Percentiles rank a stretch among this genome's conserved stretches.
Conservation (phyloP, 2,113 vertebrate species). For the Scopus umbretta region DNA sequence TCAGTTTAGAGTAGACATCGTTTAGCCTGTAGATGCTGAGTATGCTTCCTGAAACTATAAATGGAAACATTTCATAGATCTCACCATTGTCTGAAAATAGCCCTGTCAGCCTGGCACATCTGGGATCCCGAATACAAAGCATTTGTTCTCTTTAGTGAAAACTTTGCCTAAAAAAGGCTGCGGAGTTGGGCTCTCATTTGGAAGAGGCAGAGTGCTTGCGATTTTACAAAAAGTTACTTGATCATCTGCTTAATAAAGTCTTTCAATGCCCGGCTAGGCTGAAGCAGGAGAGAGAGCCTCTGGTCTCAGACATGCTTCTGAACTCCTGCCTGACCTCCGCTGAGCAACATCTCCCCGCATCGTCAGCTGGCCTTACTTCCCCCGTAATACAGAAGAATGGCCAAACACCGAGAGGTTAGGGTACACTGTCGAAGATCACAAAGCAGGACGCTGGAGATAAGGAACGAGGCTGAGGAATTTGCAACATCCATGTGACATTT, state of each 20-base stretch:
- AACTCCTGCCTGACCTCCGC: not conserved
- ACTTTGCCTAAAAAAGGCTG: slow-evolving; percentile 51
- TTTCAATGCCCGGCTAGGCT: not conserved
- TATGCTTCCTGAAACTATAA: slow-evolving; percentile 21
- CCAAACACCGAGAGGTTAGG: not conserved
- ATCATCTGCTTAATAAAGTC: not conserved
- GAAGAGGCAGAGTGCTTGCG: not conserved
- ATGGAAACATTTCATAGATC: slow-evolving; percentile 45
- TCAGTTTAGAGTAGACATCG: not conserved
- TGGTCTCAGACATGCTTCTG: not conserved
- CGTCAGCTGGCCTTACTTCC: not conserved
- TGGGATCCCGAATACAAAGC: slow-evolving; percentile 6
- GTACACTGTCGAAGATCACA: not conserved
- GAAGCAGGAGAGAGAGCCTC: not conserved
- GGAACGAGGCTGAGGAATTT: not conserved
- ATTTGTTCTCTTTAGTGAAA: slow-evolving; percentile 31
- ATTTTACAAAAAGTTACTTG: not conserved
- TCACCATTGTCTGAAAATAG: slow-evolving; percentile 48
- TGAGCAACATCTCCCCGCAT: not conserved
- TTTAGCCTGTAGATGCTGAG: not conserved
- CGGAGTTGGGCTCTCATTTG: not conserved
- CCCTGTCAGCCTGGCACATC: slow-evolving; percentile 21
- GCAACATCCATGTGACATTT: not conserved
- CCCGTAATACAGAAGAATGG: not conserved
- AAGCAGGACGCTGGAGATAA: not conserved